A percentile compares a stretch with the other conserved stretches of the same genome.
These are phyloP conservation scores for Polylopha cassiicola DNA, from an alignment of 2,888 invertebrate genomes.

Conservation along the genomic window DNA sequence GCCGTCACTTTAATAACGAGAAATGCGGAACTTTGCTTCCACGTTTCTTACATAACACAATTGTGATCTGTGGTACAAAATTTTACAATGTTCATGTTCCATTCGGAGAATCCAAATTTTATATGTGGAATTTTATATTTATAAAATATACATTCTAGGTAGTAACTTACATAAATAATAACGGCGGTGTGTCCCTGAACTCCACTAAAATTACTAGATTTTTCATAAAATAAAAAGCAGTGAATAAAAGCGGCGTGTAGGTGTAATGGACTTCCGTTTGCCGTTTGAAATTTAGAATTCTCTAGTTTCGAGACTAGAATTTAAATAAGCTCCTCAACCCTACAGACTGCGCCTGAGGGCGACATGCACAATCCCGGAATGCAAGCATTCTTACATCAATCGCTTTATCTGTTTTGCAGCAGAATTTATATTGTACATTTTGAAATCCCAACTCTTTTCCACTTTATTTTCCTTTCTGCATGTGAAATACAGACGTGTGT, in stretches of 20 bases:
- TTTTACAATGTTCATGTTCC: too few relatives aligned
- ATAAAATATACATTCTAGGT: too few relatives aligned
- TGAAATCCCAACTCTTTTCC: too few relatives aligned
- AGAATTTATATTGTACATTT: too few relatives aligned
- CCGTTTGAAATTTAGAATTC: slow-evolving; percentile 27
- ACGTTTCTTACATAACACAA: slow-evolving; percentile 14
- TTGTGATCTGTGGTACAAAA: slow-evolving; percentile 5
- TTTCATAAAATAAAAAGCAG: slow-evolving; percentile 16
- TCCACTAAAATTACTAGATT: slow-evolving; percentile 12
- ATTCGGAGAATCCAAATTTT: too few relatives aligned
- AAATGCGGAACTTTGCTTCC: slow-evolving; percentile 13
- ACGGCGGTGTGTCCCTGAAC: slow-evolving; percentile 7
- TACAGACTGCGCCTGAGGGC: slow-evolving; percentile 6
- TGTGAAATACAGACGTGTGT: too few relatives aligned
- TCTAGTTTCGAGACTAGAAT: slow-evolving; percentile 19
- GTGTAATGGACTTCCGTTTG: slow-evolving; percentile 34
- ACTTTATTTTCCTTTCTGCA: too few relatives aligned
- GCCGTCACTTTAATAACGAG: slow-evolving; percentile 10
- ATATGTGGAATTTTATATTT: too few relatives aligned
- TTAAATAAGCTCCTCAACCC: slow-evolving; percentile 15
- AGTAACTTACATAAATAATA: too few relatives aligned
- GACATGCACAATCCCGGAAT: slow-evolving; percentile 9
- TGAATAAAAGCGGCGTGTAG: slow-evolving; percentile 20
- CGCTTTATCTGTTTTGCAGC: too few relatives aligned
- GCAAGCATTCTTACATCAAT: slow-evolving; percentile 2